These are phyloP conservation scores for Neostethus bicornis DNA, from an alignment of 2,797 vertebrate genomes.

Conservation along the genomic window DNA sequence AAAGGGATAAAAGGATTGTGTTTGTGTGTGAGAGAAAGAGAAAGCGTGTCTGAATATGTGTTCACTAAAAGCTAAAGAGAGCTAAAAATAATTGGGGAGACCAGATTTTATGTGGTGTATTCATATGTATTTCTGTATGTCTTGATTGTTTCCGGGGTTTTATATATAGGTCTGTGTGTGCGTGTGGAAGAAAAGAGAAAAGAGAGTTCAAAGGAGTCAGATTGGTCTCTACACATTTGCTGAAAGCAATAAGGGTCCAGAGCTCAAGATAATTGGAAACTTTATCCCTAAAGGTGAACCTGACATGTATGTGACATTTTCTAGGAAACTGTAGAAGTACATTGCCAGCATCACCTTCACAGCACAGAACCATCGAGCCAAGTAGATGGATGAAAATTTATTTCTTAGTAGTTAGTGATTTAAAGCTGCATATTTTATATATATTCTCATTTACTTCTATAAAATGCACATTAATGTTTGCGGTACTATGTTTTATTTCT, in stretches of 20 bases:
- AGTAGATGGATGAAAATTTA: too few relatives aligned
- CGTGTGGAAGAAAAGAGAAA: neutral
- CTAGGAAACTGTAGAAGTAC: slow-evolving; percentile 19
- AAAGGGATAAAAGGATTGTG: neutral
- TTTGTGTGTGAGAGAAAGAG: neutral
- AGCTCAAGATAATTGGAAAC: slow-evolving; percentile 3
- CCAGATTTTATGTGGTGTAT: neutral
- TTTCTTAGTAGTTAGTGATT: too few relatives aligned
- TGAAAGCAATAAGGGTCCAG: slow-evolving; percentile 10
- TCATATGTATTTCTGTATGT: neutral
- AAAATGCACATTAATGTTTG: too few relatives aligned
- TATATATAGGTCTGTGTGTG: neutral
- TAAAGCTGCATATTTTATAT: too few relatives aligned
- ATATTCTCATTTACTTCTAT: too few relatives aligned
- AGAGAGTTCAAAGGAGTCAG: slow-evolving; percentile 3
- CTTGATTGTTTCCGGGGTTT: neutral
- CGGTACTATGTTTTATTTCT: too few relatives aligned
- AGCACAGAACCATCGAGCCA: neutral
- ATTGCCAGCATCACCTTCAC: neutral
- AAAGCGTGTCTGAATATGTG: neutral
- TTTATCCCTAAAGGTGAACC: slow-evolving; percentile 51
- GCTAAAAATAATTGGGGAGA: neutral
- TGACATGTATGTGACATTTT: slow-evolving; percentile 48
- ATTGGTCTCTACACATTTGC: neutral
- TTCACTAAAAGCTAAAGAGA: neutral